Percentiles rank a stretch among this genome's conserved stretches.
Evolutionary conservation across 2,113 vertebrate genomes (phyloP).

Genomic region (Xiphophorus maculatus): DNA sequence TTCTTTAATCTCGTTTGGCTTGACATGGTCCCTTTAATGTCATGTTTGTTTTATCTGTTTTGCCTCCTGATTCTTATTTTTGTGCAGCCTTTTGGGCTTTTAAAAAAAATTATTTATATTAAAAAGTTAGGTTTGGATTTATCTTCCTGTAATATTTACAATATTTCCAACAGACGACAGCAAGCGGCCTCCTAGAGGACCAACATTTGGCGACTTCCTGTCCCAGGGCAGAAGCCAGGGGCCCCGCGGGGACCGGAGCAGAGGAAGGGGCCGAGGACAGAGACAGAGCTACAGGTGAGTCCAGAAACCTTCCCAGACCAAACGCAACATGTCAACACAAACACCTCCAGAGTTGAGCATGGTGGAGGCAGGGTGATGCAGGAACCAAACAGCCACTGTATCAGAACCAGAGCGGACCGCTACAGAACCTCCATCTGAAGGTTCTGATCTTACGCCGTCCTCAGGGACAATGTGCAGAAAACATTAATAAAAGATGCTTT

Average conservation of each 20-base stretch:
- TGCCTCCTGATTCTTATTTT: not conserved
- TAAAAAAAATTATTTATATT: no score
- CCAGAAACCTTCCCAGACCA: not conserved
- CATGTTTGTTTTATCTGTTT: not conserved
- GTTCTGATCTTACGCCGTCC: no score
- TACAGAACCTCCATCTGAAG: no score
- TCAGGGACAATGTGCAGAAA: no score
- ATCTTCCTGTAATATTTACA: not conserved
- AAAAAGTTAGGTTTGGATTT: no score
- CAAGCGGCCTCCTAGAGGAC: slow-evolving; percentile 79
- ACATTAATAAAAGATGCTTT: no score
- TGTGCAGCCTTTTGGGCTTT: not conserved
- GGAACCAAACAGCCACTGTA: no score
- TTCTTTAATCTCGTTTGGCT: no score
- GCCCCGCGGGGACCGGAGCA: slow-evolving; percentile 59
- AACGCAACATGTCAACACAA: not conserved
- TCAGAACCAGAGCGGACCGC: no score
- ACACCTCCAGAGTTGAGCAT: not conserved
- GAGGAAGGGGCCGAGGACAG: slow-evolving; percentile 66
- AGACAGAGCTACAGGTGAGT: slow-evolving; percentile 85
- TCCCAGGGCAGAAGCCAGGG: slow-evolving; percentile 74
- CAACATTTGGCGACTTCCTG: slow-evolving; percentile 87
- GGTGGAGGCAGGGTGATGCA: not conserved
- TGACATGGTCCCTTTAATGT: not conserved
- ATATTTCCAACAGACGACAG: slow-evolving; percentile 68